Percentiles rank a stretch among this genome's conserved stretches.
These are phyloP conservation scores for Desmophyllum pertusum DNA, from an alignment of 92 coral and sea anemone species.

Conservation along the genomic window DNA sequence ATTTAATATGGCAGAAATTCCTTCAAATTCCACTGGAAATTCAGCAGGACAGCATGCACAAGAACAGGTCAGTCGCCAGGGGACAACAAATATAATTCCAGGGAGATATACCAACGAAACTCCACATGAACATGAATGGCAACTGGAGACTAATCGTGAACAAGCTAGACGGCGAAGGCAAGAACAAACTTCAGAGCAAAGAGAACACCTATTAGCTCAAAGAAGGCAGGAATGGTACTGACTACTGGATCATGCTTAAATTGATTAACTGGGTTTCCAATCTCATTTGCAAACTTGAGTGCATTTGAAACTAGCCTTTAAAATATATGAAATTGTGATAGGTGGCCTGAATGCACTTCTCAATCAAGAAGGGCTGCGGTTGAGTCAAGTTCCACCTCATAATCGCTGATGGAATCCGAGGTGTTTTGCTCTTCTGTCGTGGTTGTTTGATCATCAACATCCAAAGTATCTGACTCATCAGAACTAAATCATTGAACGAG, in stretches of 20 bases:
- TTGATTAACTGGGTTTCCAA: conserved; percentile 28
- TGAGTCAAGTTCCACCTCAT: conserved; percentile 41
- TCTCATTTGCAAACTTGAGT: conserved; percentile 28
- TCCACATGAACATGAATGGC: too few relatives aligned
- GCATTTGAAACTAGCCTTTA: conserved; percentile 28
- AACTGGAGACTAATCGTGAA: too few relatives aligned
- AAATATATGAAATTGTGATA: conserved; percentile 29
- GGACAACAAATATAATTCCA: too few relatives aligned
- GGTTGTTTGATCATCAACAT: conserved; percentile 16
- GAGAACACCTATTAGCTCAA: too few relatives aligned
- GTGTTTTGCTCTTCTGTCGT: conserved; percentile 20
- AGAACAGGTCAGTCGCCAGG: too few relatives aligned
- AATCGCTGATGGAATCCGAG: conserved; percentile 39
- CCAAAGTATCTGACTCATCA: conserved; percentile 32
- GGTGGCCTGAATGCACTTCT: conserved; percentile 44
- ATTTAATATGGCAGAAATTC: too few relatives aligned
- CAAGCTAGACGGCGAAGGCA: too few relatives aligned
- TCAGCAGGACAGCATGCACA: too few relatives aligned
- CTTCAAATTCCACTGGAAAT: too few relatives aligned
- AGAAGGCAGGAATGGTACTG: too few relatives aligned
- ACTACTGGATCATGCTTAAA: conserved; percentile 29
- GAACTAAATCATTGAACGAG: conserved; percentile 40
- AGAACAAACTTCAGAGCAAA: too few relatives aligned
- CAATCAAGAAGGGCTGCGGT: conserved; percentile 34
- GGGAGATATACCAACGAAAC: too few relatives aligned